phyloP scores from a whole-genome alignment of 2,113 vertebrate genomes.

The Cichladusa arquata region DNA sequence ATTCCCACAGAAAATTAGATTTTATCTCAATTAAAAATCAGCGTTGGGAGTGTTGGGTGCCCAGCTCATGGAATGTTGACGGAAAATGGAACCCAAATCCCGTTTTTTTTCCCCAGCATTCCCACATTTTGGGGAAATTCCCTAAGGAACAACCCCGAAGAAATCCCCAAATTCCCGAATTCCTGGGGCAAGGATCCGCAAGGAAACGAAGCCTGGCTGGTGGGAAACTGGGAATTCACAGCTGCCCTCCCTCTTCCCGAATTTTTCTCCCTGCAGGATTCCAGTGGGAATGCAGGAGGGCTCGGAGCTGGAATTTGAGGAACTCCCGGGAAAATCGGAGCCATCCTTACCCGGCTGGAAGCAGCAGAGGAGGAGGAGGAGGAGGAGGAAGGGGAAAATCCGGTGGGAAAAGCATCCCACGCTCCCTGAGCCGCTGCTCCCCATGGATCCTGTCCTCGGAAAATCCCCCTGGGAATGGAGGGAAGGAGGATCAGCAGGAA shows the following conservation, averaged over 20 bases:
- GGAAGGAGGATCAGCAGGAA: neutral
- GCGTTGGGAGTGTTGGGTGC: no score
- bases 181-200: neutral
- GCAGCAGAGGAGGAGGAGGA: no score
- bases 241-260: neutral
- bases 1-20: neutral
- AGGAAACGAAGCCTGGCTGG: neutral
- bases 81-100: neutral
- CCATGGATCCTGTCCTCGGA: neutral
- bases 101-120: no score
- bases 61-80: no score
- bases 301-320: neutral
- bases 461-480: neutral
- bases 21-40: no score
- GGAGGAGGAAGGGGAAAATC: neutral
- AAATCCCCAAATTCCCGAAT: no score
- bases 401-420: neutral
- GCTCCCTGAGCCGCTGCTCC: neutral
- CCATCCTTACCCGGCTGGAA: neutral
- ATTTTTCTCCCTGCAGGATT: no score
- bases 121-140: no score
- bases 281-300: neutral
- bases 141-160: no score
- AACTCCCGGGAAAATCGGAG: neutral
- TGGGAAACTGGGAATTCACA: neutral